A percentile compares a stretch with the other conserved stretches of the same genome.
Conservation (phyloP, 2,113 vertebrate species). For the Muscicapa adusta region DNA sequence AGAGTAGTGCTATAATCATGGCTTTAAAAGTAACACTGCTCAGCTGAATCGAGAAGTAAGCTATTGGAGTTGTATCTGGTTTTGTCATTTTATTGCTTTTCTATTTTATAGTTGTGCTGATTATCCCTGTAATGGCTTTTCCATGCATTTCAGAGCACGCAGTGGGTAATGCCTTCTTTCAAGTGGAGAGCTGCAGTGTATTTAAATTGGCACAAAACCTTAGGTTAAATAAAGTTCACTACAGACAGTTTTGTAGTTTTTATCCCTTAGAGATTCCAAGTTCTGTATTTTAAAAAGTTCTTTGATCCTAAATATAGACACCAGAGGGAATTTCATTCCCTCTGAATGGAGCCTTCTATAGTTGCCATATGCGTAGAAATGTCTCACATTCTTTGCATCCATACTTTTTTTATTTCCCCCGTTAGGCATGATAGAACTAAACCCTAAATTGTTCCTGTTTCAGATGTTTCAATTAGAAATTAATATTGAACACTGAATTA, state of each 20-base stretch:
- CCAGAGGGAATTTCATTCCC: constrained; percentile 65
- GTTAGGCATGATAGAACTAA: constrained; percentile 9
- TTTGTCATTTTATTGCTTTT: constrained; percentile 76
- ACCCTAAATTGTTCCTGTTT: constrained; percentile 30
- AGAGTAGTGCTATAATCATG: constrained; percentile 41
- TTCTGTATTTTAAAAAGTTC: constrained; percentile 69
- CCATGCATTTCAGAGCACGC: constrained; percentile 71
- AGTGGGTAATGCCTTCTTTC: constrained; percentile 69
- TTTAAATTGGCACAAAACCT: constrained; percentile 77
- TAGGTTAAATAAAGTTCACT: constrained; percentile 74
- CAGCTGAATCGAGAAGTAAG: constrained; percentile 13
- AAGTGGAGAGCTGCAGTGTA: constrained; percentile 65
- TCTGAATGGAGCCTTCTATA: constrained; percentile 55
- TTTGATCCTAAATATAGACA: constrained; percentile 78
- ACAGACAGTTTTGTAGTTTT: constrained; percentile 68
- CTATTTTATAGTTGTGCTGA: constrained; percentile 71
- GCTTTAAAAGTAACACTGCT: constrained; percentile 39
- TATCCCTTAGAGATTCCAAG: constrained; percentile 67
- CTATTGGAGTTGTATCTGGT: constrained; percentile 71
- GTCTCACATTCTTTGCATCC: constrained; percentile 61
- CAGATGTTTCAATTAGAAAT: constrained; percentile 13
- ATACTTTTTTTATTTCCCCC: constrained; percentile 6
- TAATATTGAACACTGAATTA: background rate
- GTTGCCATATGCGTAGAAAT: constrained; percentile 58
- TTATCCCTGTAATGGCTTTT: constrained; percentile 81